Conservation (phyloP, 2,888 invertebrate species). For the Stenurella melanura region DNA sequence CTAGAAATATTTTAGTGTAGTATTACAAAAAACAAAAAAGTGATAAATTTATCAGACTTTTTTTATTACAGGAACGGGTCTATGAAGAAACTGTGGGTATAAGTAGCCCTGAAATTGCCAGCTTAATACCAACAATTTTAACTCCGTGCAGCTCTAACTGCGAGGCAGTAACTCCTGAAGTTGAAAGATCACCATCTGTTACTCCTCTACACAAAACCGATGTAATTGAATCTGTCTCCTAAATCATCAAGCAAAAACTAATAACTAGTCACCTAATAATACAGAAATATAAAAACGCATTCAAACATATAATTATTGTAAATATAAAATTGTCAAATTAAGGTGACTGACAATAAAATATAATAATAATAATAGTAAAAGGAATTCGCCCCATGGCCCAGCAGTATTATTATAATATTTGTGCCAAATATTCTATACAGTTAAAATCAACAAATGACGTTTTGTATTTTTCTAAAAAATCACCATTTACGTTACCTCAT, state of each 20-base stretch:
- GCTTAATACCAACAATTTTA: slow-evolving; percentile 79
- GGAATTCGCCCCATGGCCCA: slow-evolving; percentile 42
- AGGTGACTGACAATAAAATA: slow-evolving; percentile 71
- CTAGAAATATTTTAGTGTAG: too few relatives aligned
- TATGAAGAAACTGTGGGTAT: slow-evolving; percentile 73
- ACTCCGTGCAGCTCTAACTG: slow-evolving; percentile 77
- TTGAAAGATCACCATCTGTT: slow-evolving; percentile 75
- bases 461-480: slow-evolving; percentile 38
- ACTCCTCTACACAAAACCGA: slow-evolving; percentile 78
- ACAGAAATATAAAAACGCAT: slow-evolving; percentile 39
- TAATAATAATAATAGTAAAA: slow-evolving; percentile 56
- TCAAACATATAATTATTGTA: slow-evolving; percentile 49
- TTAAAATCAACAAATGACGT: slow-evolving; percentile 13
- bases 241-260: slow-evolving; percentile 49
- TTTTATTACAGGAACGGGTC: slow-evolving; percentile 76
- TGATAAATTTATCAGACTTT: neutral
- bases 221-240: slow-evolving; percentile 57
- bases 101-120: slow-evolving; percentile 82
- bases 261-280: slow-evolving; percentile 55
- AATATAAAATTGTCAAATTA: slow-evolving; percentile 67
- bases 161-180: slow-evolving; percentile 73
- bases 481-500: slow-evolving; percentile 23
- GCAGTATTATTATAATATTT: slow-evolving; percentile 35
- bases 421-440: slow-evolving; percentile 33
- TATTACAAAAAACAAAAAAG: too few relatives aligned